phyloP scores from a whole-genome alignment of 2,113 vertebrate genomes.

The Rissa tridactyla region DNA sequence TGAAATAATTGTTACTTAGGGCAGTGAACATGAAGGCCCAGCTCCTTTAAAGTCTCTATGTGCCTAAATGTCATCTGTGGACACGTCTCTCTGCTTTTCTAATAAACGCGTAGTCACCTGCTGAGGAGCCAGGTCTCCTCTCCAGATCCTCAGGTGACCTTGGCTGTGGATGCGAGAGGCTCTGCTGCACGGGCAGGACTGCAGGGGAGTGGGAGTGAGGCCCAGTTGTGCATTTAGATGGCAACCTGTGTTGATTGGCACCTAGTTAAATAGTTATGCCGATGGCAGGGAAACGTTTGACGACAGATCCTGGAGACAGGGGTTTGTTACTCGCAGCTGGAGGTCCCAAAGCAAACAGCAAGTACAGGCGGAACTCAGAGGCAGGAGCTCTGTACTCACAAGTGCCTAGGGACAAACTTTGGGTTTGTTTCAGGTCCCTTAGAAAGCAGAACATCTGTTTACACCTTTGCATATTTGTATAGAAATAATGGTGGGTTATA shows the following conservation, averaged over 20 bases:
- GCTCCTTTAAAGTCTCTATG: not conserved
- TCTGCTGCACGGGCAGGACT: not conserved
- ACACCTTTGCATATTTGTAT: not conserved
- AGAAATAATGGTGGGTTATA: not conserved
- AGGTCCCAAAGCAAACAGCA: slow-evolving; percentile 16
- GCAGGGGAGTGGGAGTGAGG: not conserved
- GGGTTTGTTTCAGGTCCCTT: slow-evolving; percentile 6
- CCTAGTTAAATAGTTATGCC: not conserved
- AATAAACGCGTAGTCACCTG: not conserved
- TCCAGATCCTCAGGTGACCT: not conserved
- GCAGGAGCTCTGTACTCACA: slow-evolving; percentile 8
- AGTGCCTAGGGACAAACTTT: slow-evolving; percentile 34
- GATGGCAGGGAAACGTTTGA: not conserved
- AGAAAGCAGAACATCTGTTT: not conserved
- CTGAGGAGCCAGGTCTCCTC: not conserved
- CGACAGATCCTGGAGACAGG: not conserved
- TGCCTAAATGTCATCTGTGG: not conserved
- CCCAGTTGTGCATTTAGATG: not conserved
- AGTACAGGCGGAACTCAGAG: not conserved
- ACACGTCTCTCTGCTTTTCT: not conserved
- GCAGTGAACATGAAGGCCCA: not conserved
- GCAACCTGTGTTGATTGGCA: not conserved
- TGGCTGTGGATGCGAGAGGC: not conserved
- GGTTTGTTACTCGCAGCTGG: not conserved
- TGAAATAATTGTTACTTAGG: not conserved